phyloP scores from a whole-genome alignment of 2,113 vertebrate genomes.

The Pelobates fuscus region DNA sequence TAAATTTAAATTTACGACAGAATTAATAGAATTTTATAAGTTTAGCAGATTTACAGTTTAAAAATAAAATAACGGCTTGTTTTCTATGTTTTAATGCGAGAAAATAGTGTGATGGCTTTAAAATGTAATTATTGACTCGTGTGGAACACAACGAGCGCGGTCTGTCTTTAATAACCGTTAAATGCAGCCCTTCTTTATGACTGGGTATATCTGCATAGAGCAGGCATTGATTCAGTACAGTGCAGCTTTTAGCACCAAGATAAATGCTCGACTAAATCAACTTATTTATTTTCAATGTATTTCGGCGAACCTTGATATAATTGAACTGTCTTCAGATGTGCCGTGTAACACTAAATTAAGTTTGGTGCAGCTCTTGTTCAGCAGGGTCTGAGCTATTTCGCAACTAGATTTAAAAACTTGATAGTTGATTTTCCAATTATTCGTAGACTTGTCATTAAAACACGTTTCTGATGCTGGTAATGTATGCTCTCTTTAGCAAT shows the following conservation, averaged over 20 bases:
- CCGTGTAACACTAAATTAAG: conserved; percentile 6
- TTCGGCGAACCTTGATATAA: conserved; percentile 9
- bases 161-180: neutral
- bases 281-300: conserved; percentile 40
- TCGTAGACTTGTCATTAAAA: conserved; percentile 4
- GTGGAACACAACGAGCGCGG: neutral
- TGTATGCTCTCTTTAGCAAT: no score
- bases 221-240: neutral
- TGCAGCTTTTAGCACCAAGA: neutral
- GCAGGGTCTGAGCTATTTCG: conserved; percentile 6
- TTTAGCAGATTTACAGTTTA: neutral
- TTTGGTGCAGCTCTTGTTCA: neutral
- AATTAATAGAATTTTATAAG: conserved; percentile 11
- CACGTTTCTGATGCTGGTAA: no score
- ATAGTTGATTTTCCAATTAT: conserved; percentile 5
- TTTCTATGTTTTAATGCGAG: no score
- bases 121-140: conserved; percentile 29
- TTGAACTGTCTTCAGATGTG: conserved; percentile 22
- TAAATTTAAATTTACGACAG: neutral
- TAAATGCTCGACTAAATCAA: conserved; percentile 29
- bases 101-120: neutral
- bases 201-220: conserved; percentile 4
- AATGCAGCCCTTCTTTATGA: neutral
- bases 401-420: conserved; percentile 3
- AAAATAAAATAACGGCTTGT: neutral